Percentiles rank a stretch among this genome's conserved stretches.
These are phyloP conservation scores for Noctua janthina DNA, from an alignment of 2,888 invertebrate genomes.

Conservation along the genomic window DNA sequence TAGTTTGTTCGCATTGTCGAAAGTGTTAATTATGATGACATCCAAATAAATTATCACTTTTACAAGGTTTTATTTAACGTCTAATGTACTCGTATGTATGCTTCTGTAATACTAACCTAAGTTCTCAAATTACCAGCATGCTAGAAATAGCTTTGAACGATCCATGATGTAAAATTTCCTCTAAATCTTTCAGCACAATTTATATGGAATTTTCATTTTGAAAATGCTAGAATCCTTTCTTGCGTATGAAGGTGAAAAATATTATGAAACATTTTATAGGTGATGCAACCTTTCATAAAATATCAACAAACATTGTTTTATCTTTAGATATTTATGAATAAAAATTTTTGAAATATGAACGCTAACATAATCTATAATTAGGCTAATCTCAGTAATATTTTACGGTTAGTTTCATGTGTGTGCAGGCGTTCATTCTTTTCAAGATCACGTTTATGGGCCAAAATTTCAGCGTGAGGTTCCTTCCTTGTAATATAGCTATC, in stretches of 20 bases:
- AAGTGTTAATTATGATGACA: background rate
- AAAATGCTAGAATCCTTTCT: constrained; percentile 7
- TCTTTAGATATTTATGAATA: constrained; percentile 1
- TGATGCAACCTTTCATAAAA: constrained; percentile 1
- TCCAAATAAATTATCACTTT: background rate
- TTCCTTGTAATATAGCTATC: background rate
- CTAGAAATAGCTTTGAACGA: no score
- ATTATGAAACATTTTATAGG: constrained; percentile 14
- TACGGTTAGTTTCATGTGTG: background rate
- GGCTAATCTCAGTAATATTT: background rate
- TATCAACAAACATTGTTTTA: background rate
- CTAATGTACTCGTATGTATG: background rate
- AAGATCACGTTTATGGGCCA: background rate
- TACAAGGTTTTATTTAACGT: background rate
- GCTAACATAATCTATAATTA: background rate
- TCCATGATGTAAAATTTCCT: background rate
- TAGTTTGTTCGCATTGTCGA: background rate
- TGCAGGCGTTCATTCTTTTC: background rate
- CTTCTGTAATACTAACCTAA: no score
- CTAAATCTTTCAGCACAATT: background rate
- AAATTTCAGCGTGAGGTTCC: background rate
- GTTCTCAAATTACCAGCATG: no score
- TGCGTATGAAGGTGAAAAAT: constrained; percentile 1
- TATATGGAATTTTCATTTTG: constrained; percentile 12
- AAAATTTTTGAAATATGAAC: background rate